Evolutionary conservation across 2,113 vertebrate genomes (phyloP).

Genomic region (Charina bottae): DNA sequence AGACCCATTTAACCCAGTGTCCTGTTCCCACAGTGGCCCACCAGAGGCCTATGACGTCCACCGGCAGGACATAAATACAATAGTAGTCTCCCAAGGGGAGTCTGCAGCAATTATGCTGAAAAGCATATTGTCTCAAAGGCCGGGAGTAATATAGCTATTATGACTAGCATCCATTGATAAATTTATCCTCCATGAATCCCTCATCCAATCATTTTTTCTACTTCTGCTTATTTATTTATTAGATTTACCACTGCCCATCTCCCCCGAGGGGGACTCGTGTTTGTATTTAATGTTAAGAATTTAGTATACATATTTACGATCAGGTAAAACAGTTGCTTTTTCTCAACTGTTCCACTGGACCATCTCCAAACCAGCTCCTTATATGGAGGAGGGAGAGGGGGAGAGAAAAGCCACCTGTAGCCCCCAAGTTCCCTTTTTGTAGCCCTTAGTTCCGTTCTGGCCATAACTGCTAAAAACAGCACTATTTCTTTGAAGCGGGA

Average conservation of each 20-base stretch:
- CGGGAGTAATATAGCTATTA: not conserved
- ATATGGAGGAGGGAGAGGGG: not conserved
- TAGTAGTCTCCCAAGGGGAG: too few relatives aligned
- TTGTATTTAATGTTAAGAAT: not conserved
- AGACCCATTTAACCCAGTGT: not conserved
- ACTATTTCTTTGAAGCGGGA: not conserved
- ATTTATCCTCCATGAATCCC: not conserved
- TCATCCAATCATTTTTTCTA: not conserved
- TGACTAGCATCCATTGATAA: not conserved
- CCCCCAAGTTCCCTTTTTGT: not conserved
- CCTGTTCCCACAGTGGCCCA: not conserved
- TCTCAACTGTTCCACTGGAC: not conserved
- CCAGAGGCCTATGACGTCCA: not conserved
- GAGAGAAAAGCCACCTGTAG: not conserved
- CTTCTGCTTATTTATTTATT: not conserved
- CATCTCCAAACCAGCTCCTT: not conserved
- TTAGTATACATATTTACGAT: not conserved
- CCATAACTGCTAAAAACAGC: not conserved
- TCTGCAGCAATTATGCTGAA: not conserved
- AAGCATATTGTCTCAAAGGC: too few relatives aligned
- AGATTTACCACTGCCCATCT: too few relatives aligned
- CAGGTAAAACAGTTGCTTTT: not conserved
- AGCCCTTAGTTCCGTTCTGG: not conserved
- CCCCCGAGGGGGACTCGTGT: too few relatives aligned
- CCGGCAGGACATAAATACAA: not conserved